A percentile compares a stretch with the other conserved stretches of the same genome.
Evolutionary conservation across 2,888 invertebrate genomes (phyloP).

Genomic region (Mimas tiliae): DNA sequence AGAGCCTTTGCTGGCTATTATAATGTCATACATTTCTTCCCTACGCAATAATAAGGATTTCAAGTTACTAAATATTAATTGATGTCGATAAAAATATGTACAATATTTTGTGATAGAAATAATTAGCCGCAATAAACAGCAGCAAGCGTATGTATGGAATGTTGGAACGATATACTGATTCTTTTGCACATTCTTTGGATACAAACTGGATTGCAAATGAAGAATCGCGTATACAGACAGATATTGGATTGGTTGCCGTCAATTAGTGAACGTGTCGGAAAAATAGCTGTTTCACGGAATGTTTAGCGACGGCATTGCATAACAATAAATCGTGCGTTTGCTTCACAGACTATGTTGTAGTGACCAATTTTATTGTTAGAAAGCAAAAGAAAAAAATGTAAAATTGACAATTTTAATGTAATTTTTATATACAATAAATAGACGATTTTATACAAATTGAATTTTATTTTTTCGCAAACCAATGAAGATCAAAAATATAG

Average conservation of each 20-base stretch:
- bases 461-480: constrained; percentile 62
- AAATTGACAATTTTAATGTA: constrained; percentile 85
- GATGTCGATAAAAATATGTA: constrained; percentile 4
- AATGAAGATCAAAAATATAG: constrained; percentile 52
- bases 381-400: constrained; percentile 73
- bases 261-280: constrained; percentile 11
- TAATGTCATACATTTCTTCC: background rate
- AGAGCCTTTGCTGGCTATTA: background rate
- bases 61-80: background rate
- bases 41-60: background rate
- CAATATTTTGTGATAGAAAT: constrained; percentile 17
- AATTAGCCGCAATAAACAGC: constrained; percentile 16
- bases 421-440: constrained; percentile 85
- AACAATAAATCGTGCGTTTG: constrained; percentile 76
- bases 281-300: constrained; percentile 51
- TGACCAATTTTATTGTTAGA: constrained; percentile 83
- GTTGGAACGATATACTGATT: constrained; percentile 2
- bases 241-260: constrained; percentile 19
- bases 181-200: background rate
- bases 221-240: background rate
- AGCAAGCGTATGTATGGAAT: background rate
- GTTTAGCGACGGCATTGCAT: constrained; percentile 70
- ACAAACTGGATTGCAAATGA: too few relatives aligned
- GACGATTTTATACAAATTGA: constrained; percentile 80
- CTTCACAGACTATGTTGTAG: constrained; percentile 83